A percentile compares a stretch with the other conserved stretches of the same genome.
These are phyloP conservation scores for Sebastes kiyomatsui DNA, from an alignment of 2,797 vertebrate species.

Conservation along the genomic window DNA sequence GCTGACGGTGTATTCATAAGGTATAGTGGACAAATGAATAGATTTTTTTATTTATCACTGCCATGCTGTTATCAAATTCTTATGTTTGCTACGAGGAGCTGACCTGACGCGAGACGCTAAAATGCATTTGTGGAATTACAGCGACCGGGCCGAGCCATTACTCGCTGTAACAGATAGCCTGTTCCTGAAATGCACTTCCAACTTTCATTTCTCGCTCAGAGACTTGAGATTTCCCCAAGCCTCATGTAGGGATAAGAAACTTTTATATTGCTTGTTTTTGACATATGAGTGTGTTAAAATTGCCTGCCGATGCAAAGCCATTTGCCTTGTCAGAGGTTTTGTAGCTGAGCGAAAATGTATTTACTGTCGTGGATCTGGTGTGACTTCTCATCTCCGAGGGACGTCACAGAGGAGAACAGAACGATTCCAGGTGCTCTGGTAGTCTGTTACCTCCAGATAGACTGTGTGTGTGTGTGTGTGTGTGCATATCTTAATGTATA, in stretches of 20 bases:
- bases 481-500: not conserved
- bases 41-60: slow-evolving; percentile 68
- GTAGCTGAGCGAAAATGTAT: slow-evolving; percentile 54
- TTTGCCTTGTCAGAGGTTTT: slow-evolving; percentile 57
- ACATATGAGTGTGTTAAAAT: slow-evolving; percentile 69
- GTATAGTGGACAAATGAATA: slow-evolving; percentile 63
- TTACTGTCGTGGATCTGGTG: slow-evolving; percentile 49
- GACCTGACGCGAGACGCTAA: slow-evolving; percentile 55
- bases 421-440: slow-evolving; percentile 11
- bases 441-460: not conserved
- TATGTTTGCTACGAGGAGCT: slow-evolving; percentile 59
- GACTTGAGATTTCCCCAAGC: slow-evolving; percentile 60
- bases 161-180: slow-evolving; percentile 62
- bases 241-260: slow-evolving; percentile 56
- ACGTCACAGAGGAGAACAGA: not conserved
- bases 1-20: slow-evolving; percentile 41
- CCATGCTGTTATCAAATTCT: slow-evolving; percentile 77
- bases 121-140: slow-evolving; percentile 71
- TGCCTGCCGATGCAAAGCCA: slow-evolving; percentile 52
- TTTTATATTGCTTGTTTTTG: slow-evolving; percentile 63
- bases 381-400: slow-evolving; percentile 35
- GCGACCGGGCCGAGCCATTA: slow-evolving; percentile 49
- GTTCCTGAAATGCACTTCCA: slow-evolving; percentile 58
- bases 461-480: not conserved
- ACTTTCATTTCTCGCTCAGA: slow-evolving; percentile 59